Percentiles rank a stretch among this genome's conserved stretches.
phyloP scores from a whole-genome alignment of 2,113 vertebrate species.

The Micronisus gabar region DNA sequence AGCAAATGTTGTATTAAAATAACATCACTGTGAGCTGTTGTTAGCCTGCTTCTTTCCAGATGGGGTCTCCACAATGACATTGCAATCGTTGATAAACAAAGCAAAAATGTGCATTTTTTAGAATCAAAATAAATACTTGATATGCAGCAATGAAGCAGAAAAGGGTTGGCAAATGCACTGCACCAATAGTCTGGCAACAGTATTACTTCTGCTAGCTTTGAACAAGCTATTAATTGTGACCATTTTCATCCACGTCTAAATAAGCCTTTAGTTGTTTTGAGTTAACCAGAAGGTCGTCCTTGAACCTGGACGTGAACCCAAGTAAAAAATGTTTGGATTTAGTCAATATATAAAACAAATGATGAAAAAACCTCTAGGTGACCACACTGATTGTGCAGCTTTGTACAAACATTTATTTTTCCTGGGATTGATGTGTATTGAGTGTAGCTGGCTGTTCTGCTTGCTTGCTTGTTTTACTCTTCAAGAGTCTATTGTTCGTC shows the following conservation, averaged over 20 bases:
- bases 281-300: background rate
- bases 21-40: background rate
- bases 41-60: background rate
- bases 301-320: background rate
- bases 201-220: background rate
- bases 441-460: background rate
- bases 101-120: background rate
- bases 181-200: background rate
- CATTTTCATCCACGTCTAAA: background rate
- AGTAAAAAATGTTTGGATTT: slow-evolving; percentile 7
- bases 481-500: background rate
- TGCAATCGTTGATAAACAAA: background rate
- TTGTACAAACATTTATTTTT: slow-evolving; percentile 53
- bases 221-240: background rate
- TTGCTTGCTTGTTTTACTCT: background rate
- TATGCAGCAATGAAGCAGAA: background rate
- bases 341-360: background rate
- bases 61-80: background rate
- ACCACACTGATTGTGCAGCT: background rate
- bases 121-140: background rate
- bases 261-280: background rate
- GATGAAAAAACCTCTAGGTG: background rate
- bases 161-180: background rate
- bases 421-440: background rate
- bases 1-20: background rate